Evolutionary conservation across 2,113 vertebrate genomes (phyloP), one percentile per base, ranked within the genome.

Genomic region (Austrofundulus limnaeus): DNA sequence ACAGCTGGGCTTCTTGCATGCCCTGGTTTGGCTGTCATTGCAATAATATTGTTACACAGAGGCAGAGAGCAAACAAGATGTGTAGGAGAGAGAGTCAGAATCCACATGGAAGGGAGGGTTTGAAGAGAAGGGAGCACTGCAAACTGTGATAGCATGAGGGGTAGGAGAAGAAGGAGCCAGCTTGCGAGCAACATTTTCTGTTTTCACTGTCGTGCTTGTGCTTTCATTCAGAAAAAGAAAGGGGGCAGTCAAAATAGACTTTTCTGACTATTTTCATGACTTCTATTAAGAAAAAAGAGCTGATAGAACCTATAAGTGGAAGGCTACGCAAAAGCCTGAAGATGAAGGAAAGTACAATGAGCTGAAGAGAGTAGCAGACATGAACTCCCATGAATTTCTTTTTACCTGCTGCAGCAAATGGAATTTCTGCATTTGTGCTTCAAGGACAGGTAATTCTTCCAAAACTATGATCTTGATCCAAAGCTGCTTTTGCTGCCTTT

Each of bases 171-270:
- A 70, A 57, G 23, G 59, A 82, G 72, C 11, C 76, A 77, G 68
- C 23, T 55, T 75, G 69, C 65, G 47, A 83, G 71, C 61, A 61
- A 68, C 63, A 39, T 67, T 78, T 72, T 79, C 78, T 69, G 54
- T 72, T 58, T 37, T 86, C 65, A 72, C 63, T 75, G 61, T 80
- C 50, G 61, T 78, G 78, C 65, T 72, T 79, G 75, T 68, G 73
- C 78, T 91, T n/a, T 87, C 90, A 92, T 93, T 93, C 88, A 92
- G 86, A 91, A 91, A 92, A 91, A 89, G 63, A 75, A 77, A 79
- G 78, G 72, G 74, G 75, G 85, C 75, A 57, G 73, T 82, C 68
- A 63, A 79, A 78, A 77, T 66, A 57, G 76, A 23, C 37, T 66
- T 68, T 72, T 77, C 13, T 24, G 11, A 63, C 58, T 59, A 56